Conservation (phyloP, 2,113 vertebrate species). For the Tupaia tana region DNA sequence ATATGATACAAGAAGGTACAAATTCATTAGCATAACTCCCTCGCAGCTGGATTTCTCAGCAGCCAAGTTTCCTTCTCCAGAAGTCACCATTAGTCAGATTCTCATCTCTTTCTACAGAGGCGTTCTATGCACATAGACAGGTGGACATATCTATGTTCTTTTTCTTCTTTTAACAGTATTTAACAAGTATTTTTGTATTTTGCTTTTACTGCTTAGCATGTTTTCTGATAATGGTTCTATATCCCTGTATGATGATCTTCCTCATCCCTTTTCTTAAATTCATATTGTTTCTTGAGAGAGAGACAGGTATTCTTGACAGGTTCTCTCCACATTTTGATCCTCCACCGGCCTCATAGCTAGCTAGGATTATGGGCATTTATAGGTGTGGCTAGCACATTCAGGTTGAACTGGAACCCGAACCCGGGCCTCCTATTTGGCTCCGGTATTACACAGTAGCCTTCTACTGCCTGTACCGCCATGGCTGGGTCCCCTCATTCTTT, state of each 20-base stretch:
- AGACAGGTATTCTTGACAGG: too few relatives aligned
- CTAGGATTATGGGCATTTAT: too few relatives aligned
- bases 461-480: too few relatives aligned
- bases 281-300: too few relatives aligned
- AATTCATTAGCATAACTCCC: background rate
- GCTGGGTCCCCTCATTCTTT: too few relatives aligned
- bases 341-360: too few relatives aligned
- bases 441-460: too few relatives aligned
- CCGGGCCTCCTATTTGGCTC: too few relatives aligned
- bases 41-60: background rate
- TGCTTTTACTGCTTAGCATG: background rate
- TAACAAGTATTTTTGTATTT: background rate
- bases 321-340: too few relatives aligned
- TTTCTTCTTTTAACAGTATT: background rate
- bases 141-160: too few relatives aligned
- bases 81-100: background rate
- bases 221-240: background rate
- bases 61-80: background rate
- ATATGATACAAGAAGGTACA: background rate
- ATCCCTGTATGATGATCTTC: background rate
- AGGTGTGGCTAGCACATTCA: too few relatives aligned
- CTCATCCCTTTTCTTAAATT: background rate
- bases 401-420: too few relatives aligned
- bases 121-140: background rate
- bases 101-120: background rate